Conservation (phyloP, 30 jellyfish, hydroid and myxozoan genomes). For the Hydractinia echinata region DNA sequence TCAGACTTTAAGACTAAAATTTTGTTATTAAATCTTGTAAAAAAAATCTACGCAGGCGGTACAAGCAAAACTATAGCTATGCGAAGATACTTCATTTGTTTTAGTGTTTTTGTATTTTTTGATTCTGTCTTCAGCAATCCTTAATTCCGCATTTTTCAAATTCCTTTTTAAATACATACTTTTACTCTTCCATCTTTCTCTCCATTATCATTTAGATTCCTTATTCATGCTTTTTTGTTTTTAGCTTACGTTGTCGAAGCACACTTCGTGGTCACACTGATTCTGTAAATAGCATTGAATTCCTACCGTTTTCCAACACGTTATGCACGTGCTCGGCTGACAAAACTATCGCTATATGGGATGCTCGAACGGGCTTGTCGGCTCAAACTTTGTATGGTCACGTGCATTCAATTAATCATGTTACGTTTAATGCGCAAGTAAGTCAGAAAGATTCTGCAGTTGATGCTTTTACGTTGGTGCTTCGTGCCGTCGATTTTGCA, state of each 20-base stretch:
- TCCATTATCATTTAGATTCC: no score
- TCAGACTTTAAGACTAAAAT: not conserved
- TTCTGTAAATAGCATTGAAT: conserved; percentile 85
- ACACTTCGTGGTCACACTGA: conserved; percentile 95
- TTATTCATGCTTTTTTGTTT: no score
- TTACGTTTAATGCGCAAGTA: conserved; percentile 72
- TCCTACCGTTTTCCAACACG: conserved; percentile 76
- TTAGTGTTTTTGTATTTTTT: no score
- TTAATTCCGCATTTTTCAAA: no score
- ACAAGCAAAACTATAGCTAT: no score
- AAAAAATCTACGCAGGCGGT: no score
- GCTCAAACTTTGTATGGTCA: conserved; percentile 91
- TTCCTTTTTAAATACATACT: no score
- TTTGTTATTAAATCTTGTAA: no score
- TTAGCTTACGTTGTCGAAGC: conserved; percentile 77
- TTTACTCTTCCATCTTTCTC: no score
- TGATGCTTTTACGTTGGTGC: not conserved
- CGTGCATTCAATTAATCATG: conserved; percentile 72
- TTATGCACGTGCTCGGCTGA: conserved; percentile 95
- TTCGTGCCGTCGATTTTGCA: not conserved
- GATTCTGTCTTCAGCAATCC: no score
- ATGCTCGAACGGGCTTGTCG: conserved; percentile 89
- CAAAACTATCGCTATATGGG: conserved; percentile 91
- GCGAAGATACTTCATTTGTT: no score
- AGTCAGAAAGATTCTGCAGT: no score